Evolutionary conservation across 2,797 vertebrate genomes (phyloP), one percentile per base, ranked within the genome.

Genomic region (Sebastes umbrosus): DNA sequence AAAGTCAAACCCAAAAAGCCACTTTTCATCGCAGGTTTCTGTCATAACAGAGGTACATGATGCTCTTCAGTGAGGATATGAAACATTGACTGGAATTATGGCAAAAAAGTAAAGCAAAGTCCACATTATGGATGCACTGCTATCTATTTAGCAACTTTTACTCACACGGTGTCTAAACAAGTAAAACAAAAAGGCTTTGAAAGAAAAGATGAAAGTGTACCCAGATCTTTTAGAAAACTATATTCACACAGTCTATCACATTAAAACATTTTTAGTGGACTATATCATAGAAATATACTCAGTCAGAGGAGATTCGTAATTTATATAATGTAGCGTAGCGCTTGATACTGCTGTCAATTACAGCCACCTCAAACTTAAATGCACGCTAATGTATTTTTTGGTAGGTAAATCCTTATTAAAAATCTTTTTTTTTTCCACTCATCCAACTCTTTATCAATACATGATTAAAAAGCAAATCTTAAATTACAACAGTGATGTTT

Each of bases 401-500:
- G 78, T 86, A 75, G 73, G 66, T 74, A 89, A 91, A 86, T 82
- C 71, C 85, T 78, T 73, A 68, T 80, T 80, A 86, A 89, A 90
- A 91, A 80, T 46, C 20, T 32, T 67, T 82, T 59, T 59, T 55
- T 55, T 13, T 1, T 0, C 36, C 66, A 69, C 66, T 83, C 50
- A 43, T 80, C 74, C 31, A 62, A 84, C 62, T 80, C 67, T 80
- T 27, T 71, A 73, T 88, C 68, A 31, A 88, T 80, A 87, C 73
- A 90, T 80, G 78, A 86, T 87, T 87, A 90, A 85, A 87, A 91
- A 84, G 73, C 68, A 85, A 80, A 85, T 88, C 81, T 90, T 89
- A 92, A 92, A 89, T 91, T 92, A 93, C 88, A 94, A 88, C 76
- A 87, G 76, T 89, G 80, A 92, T 84, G 72, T 87, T 77, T 90